These are phyloP conservation scores for Toxotes chatareus DNA, from an alignment of 2,113 vertebrate species.

Conservation along the genomic window DNA sequence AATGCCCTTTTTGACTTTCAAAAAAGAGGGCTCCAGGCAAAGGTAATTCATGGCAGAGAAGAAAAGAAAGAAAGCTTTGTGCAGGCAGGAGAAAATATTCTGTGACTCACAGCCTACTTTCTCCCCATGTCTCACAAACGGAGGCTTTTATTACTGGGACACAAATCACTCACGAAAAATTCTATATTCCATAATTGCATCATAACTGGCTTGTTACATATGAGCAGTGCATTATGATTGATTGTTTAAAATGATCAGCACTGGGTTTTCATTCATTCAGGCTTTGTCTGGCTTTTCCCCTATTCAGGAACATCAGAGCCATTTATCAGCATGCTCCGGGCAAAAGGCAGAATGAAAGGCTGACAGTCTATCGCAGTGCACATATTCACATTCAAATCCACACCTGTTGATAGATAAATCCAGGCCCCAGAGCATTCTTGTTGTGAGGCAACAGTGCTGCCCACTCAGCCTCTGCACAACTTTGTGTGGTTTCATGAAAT, in stretches of 20 bases:
- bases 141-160: neutral
- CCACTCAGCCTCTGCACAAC: slow-evolving; percentile 9
- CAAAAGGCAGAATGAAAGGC: neutral
- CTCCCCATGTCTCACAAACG: slow-evolving; percentile 22
- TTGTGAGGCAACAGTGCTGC: neutral
- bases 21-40: slow-evolving; percentile 62
- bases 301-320: slow-evolving; percentile 5
- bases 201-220: neutral
- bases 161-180: slow-evolving; percentile 33
- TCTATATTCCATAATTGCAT: slow-evolving; percentile 9
- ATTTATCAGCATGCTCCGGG: slow-evolving; percentile 1
- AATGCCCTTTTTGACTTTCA: slow-evolving; percentile 72
- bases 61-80: slow-evolving; percentile 44
- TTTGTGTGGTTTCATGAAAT: slow-evolving; percentile 1
- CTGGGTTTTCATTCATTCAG: slow-evolving; percentile 8
- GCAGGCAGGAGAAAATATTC: slow-evolving; percentile 29
- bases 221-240: slow-evolving; percentile 22
- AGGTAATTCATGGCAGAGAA: slow-evolving; percentile 48
- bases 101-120: slow-evolving; percentile 50
- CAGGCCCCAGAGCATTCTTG: neutral
- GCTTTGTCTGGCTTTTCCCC: neutral
- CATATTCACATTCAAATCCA: neutral
- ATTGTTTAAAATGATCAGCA: neutral
- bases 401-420: slow-evolving; percentile 22
- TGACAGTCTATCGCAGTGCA: neutral